Base-by-base conservation (phyloP, 2,888 invertebrate species). In the Julus scandinavius region DNA sequence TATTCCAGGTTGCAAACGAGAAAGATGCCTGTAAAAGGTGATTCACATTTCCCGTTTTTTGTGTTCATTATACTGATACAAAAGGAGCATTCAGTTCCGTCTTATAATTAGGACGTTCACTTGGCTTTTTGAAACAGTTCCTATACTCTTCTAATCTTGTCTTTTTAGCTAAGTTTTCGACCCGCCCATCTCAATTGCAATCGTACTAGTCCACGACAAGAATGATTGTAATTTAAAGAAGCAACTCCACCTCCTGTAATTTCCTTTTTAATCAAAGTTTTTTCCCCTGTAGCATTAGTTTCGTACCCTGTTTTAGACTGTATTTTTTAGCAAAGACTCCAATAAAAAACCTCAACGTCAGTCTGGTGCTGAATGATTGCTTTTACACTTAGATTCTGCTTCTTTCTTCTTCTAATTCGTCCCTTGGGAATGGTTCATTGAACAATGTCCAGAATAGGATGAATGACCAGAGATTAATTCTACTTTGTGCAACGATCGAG, bases 391-490 rank as follows among this genome's bases (percentile, higher is more conserved):
- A 58, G 63, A 72, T 17, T 17, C 63, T 72, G 7, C 63, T 72
- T 20, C 20, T 72, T 72, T 29, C 29, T 9, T 20, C 63, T 20
- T n/a, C 63, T 72, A 72, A 72, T 72, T 72, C 29, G 63, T 20
- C 63, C 63, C 63, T 72, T 72, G 63, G 63, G 20, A n/a, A 72
- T 20, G n/a, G 63, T 2, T 20, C 63, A 29, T 29, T 72, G 63
- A 72, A 72, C 63, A 72, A 20, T 72, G 63, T 6, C 63, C 63
- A 72, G 63, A 72, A 20, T 72, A 20, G 63, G 63, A 72, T 29
- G 63, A 72, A 72, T 72, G 63, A 9, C 63, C 63, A 9, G 20
- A 72, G 63, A 72, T 72, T 72, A 72, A 72, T 72, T 72, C 63
- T 20, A 72, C 20, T 72, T 11, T n/a, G 20, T 20, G n/a, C 20